Conservation (phyloP, 2,113 vertebrate species). For the Sturnus vulgaris region DNA sequence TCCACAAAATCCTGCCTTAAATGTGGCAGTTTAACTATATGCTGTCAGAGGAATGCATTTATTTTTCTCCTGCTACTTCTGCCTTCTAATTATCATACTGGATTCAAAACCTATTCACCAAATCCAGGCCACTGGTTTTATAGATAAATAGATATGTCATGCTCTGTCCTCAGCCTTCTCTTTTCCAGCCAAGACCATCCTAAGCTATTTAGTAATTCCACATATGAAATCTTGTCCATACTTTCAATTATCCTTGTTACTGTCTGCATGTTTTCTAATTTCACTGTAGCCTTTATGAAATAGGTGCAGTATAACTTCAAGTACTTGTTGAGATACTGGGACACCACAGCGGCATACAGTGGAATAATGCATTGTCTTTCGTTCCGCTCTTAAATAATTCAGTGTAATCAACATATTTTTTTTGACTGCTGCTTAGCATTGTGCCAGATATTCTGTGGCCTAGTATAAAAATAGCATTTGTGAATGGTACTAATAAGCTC, state of each 20-base stretch:
- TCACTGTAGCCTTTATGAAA: neutral
- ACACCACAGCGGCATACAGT: neutral
- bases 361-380: neutral
- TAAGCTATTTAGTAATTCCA: neutral
- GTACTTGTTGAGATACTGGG: neutral
- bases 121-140: neutral
- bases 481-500: neutral
- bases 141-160: neutral
- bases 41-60: neutral
- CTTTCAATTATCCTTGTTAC: neutral
- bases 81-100: neutral
- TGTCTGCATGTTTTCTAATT: neutral
- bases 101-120: neutral
- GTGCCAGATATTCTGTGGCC: neutral
- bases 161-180: neutral
- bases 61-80: neutral
- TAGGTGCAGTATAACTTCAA: neutral
- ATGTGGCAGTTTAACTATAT: neutral
- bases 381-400: neutral
- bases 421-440: neutral
- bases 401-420: neutral
- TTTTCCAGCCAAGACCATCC: neutral
- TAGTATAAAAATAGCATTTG: neutral
- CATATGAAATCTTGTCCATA: neutral
- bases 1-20: neutral